Evolutionary conservation across 1,140 invertebrate species (phyloP).

Genomic region (Brachionus sp.): DNA sequence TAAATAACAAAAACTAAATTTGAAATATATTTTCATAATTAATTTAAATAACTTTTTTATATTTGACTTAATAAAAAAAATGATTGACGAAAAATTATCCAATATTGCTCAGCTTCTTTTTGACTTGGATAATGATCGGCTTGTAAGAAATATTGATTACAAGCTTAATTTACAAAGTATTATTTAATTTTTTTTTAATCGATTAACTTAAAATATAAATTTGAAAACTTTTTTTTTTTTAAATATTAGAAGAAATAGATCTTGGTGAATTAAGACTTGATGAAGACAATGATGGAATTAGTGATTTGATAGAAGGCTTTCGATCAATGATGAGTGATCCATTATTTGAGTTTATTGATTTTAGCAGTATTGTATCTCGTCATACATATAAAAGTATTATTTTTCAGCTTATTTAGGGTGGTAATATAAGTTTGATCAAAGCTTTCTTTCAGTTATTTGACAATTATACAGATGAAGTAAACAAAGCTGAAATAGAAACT

Average conservation of each 20-base stretch:
- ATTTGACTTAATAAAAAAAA: background rate
- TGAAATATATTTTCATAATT: background rate
- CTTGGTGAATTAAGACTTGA: background rate
- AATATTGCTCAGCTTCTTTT: background rate
- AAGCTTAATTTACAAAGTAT: conserved; percentile 17
- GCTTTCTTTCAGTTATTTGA: conserved; percentile 55
- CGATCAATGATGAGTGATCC: background rate
- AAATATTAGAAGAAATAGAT: background rate
- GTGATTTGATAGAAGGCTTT: background rate
- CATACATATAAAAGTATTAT: conserved; percentile 3
- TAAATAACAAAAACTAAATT: background rate
- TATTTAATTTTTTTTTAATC: background rate
- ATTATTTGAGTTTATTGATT: conserved; percentile 1
- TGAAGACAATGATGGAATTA: background rate
- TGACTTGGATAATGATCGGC: background rate
- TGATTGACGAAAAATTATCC: conserved; percentile 1
- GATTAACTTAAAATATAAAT: background rate
- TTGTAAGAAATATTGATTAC: conserved; percentile 14
- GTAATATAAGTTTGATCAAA: conserved; percentile 34
- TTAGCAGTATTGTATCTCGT: background rate
- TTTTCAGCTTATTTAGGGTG: background rate
- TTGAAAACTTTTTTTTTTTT: background rate
- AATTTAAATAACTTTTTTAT: background rate
- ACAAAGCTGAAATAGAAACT: conserved; percentile 73
- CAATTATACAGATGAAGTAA: conserved; percentile 63